These are phyloP conservation scores for Drosophila nr. perissopoda DNA, from an alignment of 2,888 invertebrate genomes.

Conservation along the genomic window DNA sequence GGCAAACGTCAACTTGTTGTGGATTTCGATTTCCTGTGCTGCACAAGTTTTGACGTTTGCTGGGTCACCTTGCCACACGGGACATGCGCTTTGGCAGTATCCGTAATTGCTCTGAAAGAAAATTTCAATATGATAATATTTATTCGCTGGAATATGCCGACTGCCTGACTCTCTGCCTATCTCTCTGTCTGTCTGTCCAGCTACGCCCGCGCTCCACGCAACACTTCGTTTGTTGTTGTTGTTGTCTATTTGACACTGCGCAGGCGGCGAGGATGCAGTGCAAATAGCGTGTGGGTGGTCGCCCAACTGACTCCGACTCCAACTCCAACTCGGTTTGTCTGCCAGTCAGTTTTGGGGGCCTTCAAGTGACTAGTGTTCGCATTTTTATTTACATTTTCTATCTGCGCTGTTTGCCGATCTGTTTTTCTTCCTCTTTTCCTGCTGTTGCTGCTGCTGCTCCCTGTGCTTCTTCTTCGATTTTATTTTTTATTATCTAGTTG, in stretches of 20 bases:
- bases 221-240: slow-evolving; percentile 43
- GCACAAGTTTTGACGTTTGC: slow-evolving; percentile 68
- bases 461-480: slow-evolving; percentile 56
- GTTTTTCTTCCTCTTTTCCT: slow-evolving; percentile 1
- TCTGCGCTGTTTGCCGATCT: slow-evolving; percentile 28
- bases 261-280: slow-evolving; percentile 77
- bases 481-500: slow-evolving; percentile 77
- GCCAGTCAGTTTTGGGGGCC: slow-evolving; percentile 36
- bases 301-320: slow-evolving; percentile 41
- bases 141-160: slow-evolving; percentile 68
- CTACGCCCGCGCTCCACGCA: slow-evolving; percentile 74
- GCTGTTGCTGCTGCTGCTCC: slow-evolving; percentile 13
- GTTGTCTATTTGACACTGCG: slow-evolving; percentile 78
- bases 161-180: slow-evolving; percentile 25
- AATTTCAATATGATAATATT: slow-evolving; percentile 81
- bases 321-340: slow-evolving; percentile 41
- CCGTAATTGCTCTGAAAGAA: slow-evolving; percentile 75
- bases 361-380: slow-evolving; percentile 61
- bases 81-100: slow-evolving; percentile 48
- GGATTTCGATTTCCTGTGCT: slow-evolving; percentile 76
- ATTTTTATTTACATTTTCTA: slow-evolving; percentile 71
- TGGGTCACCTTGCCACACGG: slow-evolving; percentile 56
- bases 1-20: slow-evolving; percentile 73
- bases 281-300: slow-evolving; percentile 54
- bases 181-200: slow-evolving; percentile 36